These are phyloP conservation scores for Cremastinae sp. DNA, from an alignment of 2,888 invertebrate species.

Conservation along the genomic window DNA sequence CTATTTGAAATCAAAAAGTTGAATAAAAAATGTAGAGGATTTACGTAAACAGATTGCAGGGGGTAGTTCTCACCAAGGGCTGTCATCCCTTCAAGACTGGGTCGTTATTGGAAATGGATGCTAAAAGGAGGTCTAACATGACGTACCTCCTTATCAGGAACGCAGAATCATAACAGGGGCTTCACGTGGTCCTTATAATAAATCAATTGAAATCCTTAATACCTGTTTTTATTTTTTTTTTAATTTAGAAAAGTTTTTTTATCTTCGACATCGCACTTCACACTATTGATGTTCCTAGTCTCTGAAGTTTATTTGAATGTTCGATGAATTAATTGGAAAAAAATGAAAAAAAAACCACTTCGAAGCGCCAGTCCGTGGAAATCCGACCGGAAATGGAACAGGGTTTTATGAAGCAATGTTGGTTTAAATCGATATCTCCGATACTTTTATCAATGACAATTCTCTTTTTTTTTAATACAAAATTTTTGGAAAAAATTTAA, in stretches of 20 bases:
- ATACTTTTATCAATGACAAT: constrained; percentile 14
- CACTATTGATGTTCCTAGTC: too few species aligned
- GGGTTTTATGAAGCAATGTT: constrained; percentile 66
- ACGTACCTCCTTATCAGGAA: constrained; percentile 72
- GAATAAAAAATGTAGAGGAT: background rate
- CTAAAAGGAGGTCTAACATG: constrained; percentile 72
- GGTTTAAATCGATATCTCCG: constrained; percentile 56
- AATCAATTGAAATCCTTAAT: constrained; percentile 38
- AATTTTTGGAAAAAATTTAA: too few species aligned
- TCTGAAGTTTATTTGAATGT: too few species aligned
- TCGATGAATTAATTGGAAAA: too few species aligned
- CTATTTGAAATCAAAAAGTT: too few species aligned
- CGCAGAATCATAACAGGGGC: constrained; percentile 67
- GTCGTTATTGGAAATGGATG: constrained; percentile 69
- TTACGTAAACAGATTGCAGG: too few species aligned
- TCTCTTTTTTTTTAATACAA: constrained; percentile 56
- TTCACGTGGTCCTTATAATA: constrained; percentile 55
- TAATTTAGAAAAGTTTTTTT: background rate
- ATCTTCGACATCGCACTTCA: too few species aligned
- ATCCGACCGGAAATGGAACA: constrained; percentile 77
- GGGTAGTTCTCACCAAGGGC: background rate
- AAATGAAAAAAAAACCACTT: constrained; percentile 56
- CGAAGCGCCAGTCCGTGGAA: constrained; percentile 69
- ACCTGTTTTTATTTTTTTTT: constrained; percentile 25
- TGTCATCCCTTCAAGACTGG: constrained; percentile 9